Evolutionary conservation across 2,888 invertebrate species (phyloP).

Genomic region (Pristionchus mayeri): DNA sequence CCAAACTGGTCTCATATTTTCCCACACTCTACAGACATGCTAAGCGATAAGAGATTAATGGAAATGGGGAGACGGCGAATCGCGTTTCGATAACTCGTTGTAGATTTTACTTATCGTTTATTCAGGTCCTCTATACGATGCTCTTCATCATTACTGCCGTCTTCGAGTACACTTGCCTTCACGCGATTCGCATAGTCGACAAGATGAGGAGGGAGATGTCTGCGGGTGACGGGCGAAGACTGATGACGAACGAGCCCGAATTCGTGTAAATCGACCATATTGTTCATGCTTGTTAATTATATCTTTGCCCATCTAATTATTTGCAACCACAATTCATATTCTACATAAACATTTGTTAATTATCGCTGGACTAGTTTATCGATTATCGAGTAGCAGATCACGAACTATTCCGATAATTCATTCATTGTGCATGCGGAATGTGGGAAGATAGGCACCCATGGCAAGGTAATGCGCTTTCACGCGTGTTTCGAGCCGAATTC

Average conservation of each 20-base stretch:
- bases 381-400: neutral
- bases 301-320: neutral
- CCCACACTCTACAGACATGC: too few relatives aligned
- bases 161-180: conserved; percentile 13
- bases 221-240: neutral
- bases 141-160: neutral
- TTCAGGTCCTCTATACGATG: neutral
- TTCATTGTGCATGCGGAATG: neutral
- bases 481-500: neutral
- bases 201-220: neutral
- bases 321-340: neutral
- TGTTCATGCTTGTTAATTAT: neutral
- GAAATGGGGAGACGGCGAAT: too few relatives aligned
- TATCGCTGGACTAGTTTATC: neutral
- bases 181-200: conserved; percentile 3
- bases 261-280: neutral
- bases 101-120: too few relatives aligned
- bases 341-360: too few relatives aligned
- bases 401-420: neutral
- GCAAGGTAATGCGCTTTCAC: conserved; percentile 1
- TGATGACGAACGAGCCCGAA: neutral
- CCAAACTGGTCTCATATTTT: too few relatives aligned
- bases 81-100: too few relatives aligned
- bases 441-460: neutral
- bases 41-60: too few relatives aligned